Base-by-base conservation (phyloP, 2,797 vertebrate genomes). In the Acanthurus leucopareius region DNA sequence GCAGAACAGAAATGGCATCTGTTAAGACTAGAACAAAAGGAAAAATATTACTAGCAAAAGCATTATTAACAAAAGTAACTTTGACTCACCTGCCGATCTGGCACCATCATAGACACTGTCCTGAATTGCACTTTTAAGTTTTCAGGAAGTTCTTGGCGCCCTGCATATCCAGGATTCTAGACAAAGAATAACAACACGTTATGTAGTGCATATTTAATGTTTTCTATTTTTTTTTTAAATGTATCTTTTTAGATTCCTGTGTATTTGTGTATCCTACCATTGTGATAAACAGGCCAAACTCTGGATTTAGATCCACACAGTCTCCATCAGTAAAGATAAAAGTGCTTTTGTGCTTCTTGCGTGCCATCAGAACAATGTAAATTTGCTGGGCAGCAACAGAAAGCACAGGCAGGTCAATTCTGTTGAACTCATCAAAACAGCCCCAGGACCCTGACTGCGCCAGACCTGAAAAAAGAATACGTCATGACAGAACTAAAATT, bases 31-130 rank as follows among this genome's bases (percentile, higher is more conserved):
- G 2, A 72, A 35, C 25, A 68, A 47, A 56, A 16, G 8, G 1
- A 35, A 22, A 52, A 45, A 28, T n/a, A 69, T 60, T 13, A 32
- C 8, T 32, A 32, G 28, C 28, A 32, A 32, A 32, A 32, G 28
- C 28, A 0, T 44, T 45, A 70, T 3, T 0, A 51, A 0, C 5
- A 42, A 28, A 65, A n/a, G 14, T 15, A 82, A 7, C 44, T n/a
- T 48, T 40, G 10, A 75, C 85, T 28, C 32, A 87, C 87, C 83
- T 89, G 86, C n/a, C 96, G 93, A 81, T 98, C 97, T 0, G 97
- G 97, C 73, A 98, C 96, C 97, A 98, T 98, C 97, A 98, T 98
- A 64, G 97, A 96, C 77, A 98, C 97, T 0, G 96, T 96, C 74
- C 97, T 96, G 88, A 98, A 98, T 72, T 96, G 97, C 62, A 97